Evolutionary conservation across 1,140 invertebrate genomes (phyloP).

Genomic region (Nomia melanderi): DNA sequence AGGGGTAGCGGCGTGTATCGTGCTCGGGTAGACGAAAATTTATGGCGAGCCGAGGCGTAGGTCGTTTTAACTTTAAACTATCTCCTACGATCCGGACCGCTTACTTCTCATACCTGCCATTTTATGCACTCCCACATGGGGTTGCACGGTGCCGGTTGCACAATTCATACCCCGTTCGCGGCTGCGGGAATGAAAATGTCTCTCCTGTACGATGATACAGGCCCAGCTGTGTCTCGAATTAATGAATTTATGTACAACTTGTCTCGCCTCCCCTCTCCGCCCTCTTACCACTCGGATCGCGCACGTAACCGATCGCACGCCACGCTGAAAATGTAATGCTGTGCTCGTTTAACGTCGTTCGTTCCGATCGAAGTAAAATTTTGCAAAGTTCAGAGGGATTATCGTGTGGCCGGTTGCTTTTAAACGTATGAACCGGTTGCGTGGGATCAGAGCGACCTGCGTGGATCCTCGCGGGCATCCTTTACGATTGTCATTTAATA

Average conservation of each 20-base stretch:
- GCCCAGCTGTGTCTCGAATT: slow-evolving; percentile 8
- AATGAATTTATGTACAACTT: slow-evolving; percentile 26
- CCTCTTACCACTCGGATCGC: not conserved
- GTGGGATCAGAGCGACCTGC: slow-evolving; percentile 2
- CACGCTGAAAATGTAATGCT: not conserved
- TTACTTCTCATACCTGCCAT: slow-evolving; percentile 18
- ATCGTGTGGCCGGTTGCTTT: not conserved
- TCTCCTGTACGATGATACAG: slow-evolving; percentile 25
- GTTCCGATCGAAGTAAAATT: slow-evolving; percentile 1
- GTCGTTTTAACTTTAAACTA: slow-evolving; percentile 27
- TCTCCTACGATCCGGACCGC: slow-evolving; percentile 10
- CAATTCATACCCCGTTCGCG: slow-evolving; percentile 1
- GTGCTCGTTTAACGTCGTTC: not conserved
- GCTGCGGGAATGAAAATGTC: slow-evolving; percentile 21
- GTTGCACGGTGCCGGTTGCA: not conserved
- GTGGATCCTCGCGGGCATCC: not conserved
- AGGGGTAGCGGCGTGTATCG: not conserved
- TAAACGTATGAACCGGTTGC: not conserved
- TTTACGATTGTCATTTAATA: no score
- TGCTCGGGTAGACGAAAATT: slow-evolving; percentile 14
- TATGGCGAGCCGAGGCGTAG: slow-evolving; percentile 16
- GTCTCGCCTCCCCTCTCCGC: not conserved
- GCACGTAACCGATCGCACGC: slow-evolving; percentile 7
- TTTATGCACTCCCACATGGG: slow-evolving; percentile 20
- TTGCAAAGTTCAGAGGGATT: slow-evolving; percentile 23